Base-by-base conservation (phyloP, 1,140 invertebrate genomes). In the Gonatopus flavifemur region DNA sequence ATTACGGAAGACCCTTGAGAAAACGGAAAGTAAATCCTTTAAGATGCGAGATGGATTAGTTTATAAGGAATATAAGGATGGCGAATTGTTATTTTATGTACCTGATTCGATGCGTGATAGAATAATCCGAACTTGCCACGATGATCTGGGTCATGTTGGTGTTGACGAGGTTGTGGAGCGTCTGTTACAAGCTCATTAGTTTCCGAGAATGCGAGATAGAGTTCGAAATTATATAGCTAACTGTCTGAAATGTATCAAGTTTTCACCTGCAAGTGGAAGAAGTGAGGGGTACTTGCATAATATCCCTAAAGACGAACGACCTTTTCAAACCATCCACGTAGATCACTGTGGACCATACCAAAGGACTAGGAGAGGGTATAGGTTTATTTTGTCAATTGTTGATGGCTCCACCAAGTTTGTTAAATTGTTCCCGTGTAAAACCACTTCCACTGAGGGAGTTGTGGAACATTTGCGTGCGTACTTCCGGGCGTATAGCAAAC, bases 51-150 rank as follows among this genome's bases (percentile, higher is more conserved):
- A 55, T 25, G 43, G 49, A 8, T 15, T 59, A 25, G 41, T 55
- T 1, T 55, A 50, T 43, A 15, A 48, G 24, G 51, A 59, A 43
- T n/a, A 2, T 3, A 28, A 28, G 12, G 33, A 38, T 12, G 40
- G 18, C 13, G 37, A 54, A 19, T 15, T 52, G 16, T 31, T 56
- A 28, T 59, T 57, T 42, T 59, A 57, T 43, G 59, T 62, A 12
- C 59, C 59, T 4, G 6, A 25, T 38, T 10, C 3, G 7, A 7
- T 28, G 12, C 6, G 12, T 7, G 6, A 6, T 7, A 28, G 12
- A 7, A 12, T 28, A 28, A 28, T 28, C 12, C 25, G 25, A 28
- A 12, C 25, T 12, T 7, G 25, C 25, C 25, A 28, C 25, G 25
- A 28, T 28, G 25, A 28, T 28, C 6, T 28, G 25, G 25, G 25